Base-by-base conservation (phyloP, 2,113 vertebrate species). In the Bagarius yarrelli region DNA sequence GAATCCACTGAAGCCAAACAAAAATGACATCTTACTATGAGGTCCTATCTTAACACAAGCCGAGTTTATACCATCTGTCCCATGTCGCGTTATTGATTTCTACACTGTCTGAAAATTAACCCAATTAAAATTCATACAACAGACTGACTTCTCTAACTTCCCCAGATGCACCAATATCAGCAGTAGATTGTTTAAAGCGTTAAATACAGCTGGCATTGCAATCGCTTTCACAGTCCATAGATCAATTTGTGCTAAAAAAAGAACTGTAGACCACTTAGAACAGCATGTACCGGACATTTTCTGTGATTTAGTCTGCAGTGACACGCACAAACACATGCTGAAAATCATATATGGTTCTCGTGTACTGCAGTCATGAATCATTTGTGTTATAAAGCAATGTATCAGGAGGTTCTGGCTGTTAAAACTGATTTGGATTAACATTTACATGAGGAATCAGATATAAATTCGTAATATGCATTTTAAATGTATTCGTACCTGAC, bases 111-210 rank as follows among this genome's bases (percentile, higher is more conserved):
- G 21, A 71, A 71, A 71, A 30, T 71, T 30, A 30, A 71, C 36
- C 36, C 67, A 71, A 71, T 52, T 71, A 8, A 71, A 71, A 71
- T 71, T 70, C 44, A 27, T n/a, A 70, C n/a, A 27, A n/a, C 67
- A 25, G 40, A 70, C 67, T 70, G 67, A 50, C 67, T 50, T 70
- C 50, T 70, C 47, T 70, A 50, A 27, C 67, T 47, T 71, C 47
- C 47, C 47, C 12, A 52, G 52, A 53, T 25, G 16, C 69, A 30
- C 47, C 69, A 19, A 52, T 52, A 53, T 71, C 69, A 53, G 47
- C 69, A 53, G 69, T 52, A 25, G 47, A 53, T 30, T 53, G 69
- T 71, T 71, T 52, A 53, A 53, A 71, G 44, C 27, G 47, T 71
- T 19, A 27, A 70, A 70, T 70, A 27, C 40, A 50, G 40, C 67